Evolutionary conservation across 2,888 invertebrate genomes (phyloP).

Genomic region (Drosophila bunnanda): DNA sequence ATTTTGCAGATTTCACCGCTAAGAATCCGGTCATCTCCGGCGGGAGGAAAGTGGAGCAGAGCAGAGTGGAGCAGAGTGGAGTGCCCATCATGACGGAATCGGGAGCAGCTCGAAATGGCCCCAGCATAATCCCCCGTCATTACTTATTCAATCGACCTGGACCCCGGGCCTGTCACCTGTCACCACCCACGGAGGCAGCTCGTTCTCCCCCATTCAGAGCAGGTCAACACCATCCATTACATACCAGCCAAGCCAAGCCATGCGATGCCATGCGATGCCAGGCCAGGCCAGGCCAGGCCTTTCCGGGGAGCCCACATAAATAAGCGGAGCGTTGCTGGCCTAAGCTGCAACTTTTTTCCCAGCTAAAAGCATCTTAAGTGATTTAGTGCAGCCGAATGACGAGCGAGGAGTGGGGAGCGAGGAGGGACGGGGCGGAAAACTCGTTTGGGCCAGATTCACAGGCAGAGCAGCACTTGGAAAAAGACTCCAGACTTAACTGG

Average conservation of each 20-base stretch:
- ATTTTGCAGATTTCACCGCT: conserved; percentile 40
- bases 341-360: conserved; percentile 77
- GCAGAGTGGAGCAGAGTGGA: conserved; percentile 5
- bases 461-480: conserved; percentile 15
- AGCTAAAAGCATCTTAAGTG: conserved; percentile 80
- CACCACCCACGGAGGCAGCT: conserved; percentile 59
- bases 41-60: neutral
- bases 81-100: conserved; percentile 18
- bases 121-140: conserved; percentile 69
- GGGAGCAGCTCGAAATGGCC: conserved; percentile 27
- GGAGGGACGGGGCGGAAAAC: conserved; percentile 50
- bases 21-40: conserved; percentile 27
- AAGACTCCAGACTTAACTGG: neutral
- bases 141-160: conserved; percentile 72
- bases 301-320: conserved; percentile 59
- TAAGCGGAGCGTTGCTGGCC: conserved; percentile 54
- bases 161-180: conserved; percentile 51
- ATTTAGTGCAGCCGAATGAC: conserved; percentile 75
- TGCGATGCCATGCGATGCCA: conserved; percentile 13
- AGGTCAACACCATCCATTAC: conserved; percentile 79
- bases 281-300: conserved; percentile 16
- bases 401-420: conserved; percentile 40
- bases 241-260: conserved; percentile 16
- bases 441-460: conserved; percentile 60
- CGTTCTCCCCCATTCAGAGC: conserved; percentile 43